A percentile compares a stretch with the other conserved stretches of the same genome.
Conservation (phyloP, 2,797 vertebrate species). For the Neoniphon sammara region DNA sequence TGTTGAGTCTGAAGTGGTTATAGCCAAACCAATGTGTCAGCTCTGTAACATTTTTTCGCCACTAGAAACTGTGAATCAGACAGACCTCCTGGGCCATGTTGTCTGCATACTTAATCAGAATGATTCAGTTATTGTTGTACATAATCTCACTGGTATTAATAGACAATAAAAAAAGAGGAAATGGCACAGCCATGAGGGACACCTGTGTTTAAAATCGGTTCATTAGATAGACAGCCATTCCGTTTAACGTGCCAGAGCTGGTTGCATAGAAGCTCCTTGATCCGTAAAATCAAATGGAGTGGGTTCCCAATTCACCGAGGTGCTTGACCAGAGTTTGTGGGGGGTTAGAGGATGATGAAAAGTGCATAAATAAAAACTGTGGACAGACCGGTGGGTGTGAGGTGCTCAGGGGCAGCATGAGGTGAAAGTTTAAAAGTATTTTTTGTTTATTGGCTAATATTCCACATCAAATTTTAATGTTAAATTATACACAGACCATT, state of each 20-base stretch:
- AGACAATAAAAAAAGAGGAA: slow-evolving; percentile 77
- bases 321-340: slow-evolving; percentile 66
- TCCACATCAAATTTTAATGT: slow-evolving; percentile 5
- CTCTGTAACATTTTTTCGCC: slow-evolving; percentile 51
- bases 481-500: too few relatives aligned
- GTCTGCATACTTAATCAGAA: slow-evolving; percentile 73
- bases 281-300: slow-evolving; percentile 81
- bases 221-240: slow-evolving; percentile 79
- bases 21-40: slow-evolving; percentile 59
- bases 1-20: slow-evolving; percentile 45
- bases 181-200: slow-evolving; percentile 74
- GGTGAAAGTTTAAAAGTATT: slow-evolving; percentile 37
- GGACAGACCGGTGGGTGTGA: slow-evolving; percentile 12
- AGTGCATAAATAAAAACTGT: slow-evolving; percentile 45
- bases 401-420: slow-evolving; percentile 45
- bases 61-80: slow-evolving; percentile 59
- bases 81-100: slow-evolving; percentile 62
- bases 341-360: slow-evolving; percentile 64
- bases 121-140: slow-evolving; percentile 75
- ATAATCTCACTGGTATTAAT: slow-evolving; percentile 79
- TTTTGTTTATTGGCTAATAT: slow-evolving; percentile 41
- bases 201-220: slow-evolving; percentile 77
- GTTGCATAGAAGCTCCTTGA: slow-evolving; percentile 76
- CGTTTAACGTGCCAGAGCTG: slow-evolving; percentile 73
- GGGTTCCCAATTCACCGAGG: slow-evolving; percentile 73